Base-by-base conservation (phyloP, 2,113 vertebrate genomes). In the Megaceryle torquata region DNA sequence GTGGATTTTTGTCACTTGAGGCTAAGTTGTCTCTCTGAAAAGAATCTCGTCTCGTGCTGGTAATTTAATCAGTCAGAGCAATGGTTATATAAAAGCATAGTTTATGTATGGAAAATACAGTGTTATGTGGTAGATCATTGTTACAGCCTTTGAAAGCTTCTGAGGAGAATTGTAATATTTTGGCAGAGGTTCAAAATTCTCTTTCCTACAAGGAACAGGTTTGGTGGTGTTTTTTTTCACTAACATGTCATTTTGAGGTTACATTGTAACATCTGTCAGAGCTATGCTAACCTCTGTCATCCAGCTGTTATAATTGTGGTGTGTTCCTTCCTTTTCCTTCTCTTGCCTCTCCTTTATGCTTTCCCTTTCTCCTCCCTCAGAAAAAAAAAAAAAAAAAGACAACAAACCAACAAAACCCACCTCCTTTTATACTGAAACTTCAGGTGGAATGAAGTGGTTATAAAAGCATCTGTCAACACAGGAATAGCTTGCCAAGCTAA, bases 381-480 rank as follows among this genome's bases (percentile, higher is more conserved):
- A 43, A 79, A 43, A 50, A 48, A 65, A 53, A 69, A 25, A 37
- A n/a, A 35, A 29, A 44, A 33, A 33, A 39, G 33, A 13, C 14
- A 53, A 28, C n/a, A 46, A 33, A 43, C 18, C 69, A 92, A 53
- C n/a, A 74, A 77, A 95, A 83, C 3, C 56, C 74, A 84, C 79
- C 83, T 96, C 82, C 91, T 97, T 97, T 96, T 93, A 96, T 97
- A 97, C 93, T 96, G 94, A 98, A 97, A 96, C 96, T 98, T 98
- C 97, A 98, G 97, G 98, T 98, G 96, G 96, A 98, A 97, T 96
- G 97, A 98, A 97, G 95, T 97, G 78, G 95, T 98, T 98, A 98
- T 97, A 97, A 98, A 98, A 98, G 98, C 97, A 98, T 98, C 98
- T 98, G 95, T 98, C 98, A 98, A 96, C 98, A 97, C 96, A 97